Evolutionary conservation across 2,113 vertebrate species (phyloP).

Genomic region (Larimichthys polyactis): DNA sequence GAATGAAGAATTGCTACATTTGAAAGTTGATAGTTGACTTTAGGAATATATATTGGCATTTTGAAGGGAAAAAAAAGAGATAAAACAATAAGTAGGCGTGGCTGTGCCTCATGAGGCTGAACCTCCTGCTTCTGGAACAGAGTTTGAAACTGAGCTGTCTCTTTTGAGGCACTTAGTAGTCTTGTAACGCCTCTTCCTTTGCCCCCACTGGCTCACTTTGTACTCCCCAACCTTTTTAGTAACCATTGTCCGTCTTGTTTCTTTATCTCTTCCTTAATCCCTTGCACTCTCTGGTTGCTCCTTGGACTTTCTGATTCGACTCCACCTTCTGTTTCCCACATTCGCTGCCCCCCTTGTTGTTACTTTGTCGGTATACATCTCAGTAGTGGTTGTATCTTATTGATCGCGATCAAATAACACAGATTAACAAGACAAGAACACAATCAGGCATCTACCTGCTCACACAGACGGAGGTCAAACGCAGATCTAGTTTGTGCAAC

Average conservation of each 20-base stretch:
- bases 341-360: not conserved
- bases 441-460: not conserved
- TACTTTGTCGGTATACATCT: not conserved
- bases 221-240: slow-evolving; percentile 25
- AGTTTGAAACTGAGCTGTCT: not conserved
- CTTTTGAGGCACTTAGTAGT: slow-evolving; percentile 30
- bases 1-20: not conserved
- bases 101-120: not conserved
- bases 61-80: not conserved
- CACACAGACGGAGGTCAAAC: not conserved
- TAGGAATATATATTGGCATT: not conserved
- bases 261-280: slow-evolving; percentile 19
- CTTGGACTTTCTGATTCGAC: slow-evolving; percentile 7
- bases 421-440: no score
- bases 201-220: not conserved
- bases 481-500: not conserved
- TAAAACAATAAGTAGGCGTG: not conserved
- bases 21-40: not conserved
- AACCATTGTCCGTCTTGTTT: slow-evolving; percentile 22
- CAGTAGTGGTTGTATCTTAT: not conserved
- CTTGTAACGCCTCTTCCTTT: slow-evolving; percentile 7
- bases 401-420: not conserved
- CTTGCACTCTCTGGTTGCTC: not conserved
- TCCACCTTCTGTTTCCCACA: not conserved
- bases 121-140: not conserved